A percentile compares a stretch with the other conserved stretches of the same genome.
Conservation (phyloP, 2,888 invertebrate genomes). For the Helobdella robusta region DNA sequence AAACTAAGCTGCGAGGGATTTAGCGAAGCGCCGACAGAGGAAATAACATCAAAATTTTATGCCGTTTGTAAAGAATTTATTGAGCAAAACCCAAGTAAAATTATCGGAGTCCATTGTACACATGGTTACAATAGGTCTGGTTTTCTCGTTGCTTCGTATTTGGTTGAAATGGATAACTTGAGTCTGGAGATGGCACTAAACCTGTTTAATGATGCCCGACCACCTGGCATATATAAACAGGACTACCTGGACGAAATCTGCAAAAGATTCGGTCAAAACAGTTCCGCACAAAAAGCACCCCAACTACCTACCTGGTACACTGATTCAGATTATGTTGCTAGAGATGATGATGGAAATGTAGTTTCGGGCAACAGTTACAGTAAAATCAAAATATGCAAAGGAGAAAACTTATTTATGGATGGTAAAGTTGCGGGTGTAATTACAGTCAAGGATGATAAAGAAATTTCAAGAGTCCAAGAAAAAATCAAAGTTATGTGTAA, state of each 20-base stretch:
- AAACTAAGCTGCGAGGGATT: conserved; percentile 77
- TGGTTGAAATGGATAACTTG: conserved; percentile 54
- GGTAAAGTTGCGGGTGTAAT: conserved; percentile 68
- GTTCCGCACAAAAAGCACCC: conserved; percentile 63
- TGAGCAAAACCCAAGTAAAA: background rate
- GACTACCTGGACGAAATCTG: conserved; percentile 85
- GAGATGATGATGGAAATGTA: too few relatives aligned
- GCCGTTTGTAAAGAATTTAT: background rate
- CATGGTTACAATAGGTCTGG: conserved; percentile 98
- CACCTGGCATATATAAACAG: conserved; percentile 92
- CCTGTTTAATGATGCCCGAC: conserved; percentile 55
- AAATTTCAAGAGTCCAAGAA: conserved; percentile 61
- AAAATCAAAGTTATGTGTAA: conserved; percentile 68
- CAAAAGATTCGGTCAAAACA: conserved; percentile 65
- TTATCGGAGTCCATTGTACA: conserved; percentile 72
- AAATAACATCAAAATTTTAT: background rate
- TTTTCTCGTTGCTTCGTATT: conserved; percentile 80
- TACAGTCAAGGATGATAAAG: conserved; percentile 59
- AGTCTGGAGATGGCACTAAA: conserved; percentile 63
- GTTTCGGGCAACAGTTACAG: conserved; percentile 58
- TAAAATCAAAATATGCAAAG: conserved; percentile 12
- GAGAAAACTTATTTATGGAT: conserved; percentile 64
- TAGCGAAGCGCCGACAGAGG: background rate
- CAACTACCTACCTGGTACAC: conserved; percentile 77
- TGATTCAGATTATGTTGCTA: too few relatives aligned